Conservation (phyloP, 2,888 invertebrate genomes). For the Xestia sexstrigata region DNA sequence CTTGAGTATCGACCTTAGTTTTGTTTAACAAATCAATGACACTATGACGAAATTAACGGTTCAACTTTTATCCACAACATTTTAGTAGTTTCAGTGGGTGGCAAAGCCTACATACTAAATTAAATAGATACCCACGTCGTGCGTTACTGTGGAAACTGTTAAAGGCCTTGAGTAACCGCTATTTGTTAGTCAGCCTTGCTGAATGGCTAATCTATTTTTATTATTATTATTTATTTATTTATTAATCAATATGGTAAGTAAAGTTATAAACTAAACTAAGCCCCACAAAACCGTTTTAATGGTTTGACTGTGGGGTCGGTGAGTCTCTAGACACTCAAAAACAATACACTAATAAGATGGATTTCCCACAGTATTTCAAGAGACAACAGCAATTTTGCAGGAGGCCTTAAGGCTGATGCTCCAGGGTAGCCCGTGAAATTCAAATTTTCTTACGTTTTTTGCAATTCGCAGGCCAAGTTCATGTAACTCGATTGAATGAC, state of each 20-base stretch:
- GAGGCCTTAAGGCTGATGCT: too few species aligned
- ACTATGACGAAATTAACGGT: slow-evolving; percentile 50
- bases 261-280: too few species aligned
- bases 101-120: slow-evolving; percentile 35
- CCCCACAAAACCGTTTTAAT: too few species aligned
- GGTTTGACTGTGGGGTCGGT: too few species aligned
- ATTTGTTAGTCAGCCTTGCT: neutral
- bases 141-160: slow-evolving; percentile 1
- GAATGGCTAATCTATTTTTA: neutral
- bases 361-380: neutral
- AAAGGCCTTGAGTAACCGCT: slow-evolving; percentile 22
- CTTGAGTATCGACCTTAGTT: slow-evolving; percentile 2
- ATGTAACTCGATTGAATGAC: too few species aligned
- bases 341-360: too few species aligned
- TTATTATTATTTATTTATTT: too few species aligned
- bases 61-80: slow-evolving; percentile 35
- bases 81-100: slow-evolving; percentile 35
- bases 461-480: too few species aligned
- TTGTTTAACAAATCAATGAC: slow-evolving; percentile 17
- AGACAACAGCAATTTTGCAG: neutral
- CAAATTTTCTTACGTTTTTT: too few species aligned
- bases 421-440: too few species aligned
- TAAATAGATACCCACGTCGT: slow-evolving; percentile 31
- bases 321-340: too few species aligned
- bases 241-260: too few species aligned